Conservation (phyloP, 2,113 vertebrate genomes). For the Oncorhynchus keta region DNA sequence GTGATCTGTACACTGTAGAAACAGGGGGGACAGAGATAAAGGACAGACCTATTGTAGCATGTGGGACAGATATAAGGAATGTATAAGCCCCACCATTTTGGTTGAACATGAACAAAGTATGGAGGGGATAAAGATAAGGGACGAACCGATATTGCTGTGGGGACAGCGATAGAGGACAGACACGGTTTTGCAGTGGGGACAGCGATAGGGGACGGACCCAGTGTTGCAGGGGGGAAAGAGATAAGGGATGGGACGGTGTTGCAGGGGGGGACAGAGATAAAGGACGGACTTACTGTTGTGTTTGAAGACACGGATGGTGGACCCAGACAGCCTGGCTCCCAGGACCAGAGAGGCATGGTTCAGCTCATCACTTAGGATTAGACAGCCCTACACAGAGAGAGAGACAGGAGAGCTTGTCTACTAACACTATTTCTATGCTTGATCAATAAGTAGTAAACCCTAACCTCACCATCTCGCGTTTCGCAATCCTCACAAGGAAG, state of each 20-base stretch:
- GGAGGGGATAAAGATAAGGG: too few species aligned
- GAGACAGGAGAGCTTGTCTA: neutral
- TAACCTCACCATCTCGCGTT: too few species aligned
- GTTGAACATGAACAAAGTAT: too few species aligned
- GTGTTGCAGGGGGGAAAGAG: neutral
- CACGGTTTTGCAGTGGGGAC: neutral
- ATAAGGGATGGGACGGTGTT: neutral
- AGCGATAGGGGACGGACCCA: neutral
- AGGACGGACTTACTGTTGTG: slow-evolving; percentile 83
- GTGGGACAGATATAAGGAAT: neutral
- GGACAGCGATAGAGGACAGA: too few species aligned
- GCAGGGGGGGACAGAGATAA: neutral
- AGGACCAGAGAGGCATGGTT: slow-evolving; percentile 86
- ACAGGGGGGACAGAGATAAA: neutral
- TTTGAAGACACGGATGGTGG: slow-evolving; percentile 88
- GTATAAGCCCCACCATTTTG: too few species aligned
- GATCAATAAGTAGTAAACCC: too few species aligned
- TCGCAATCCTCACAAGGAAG: neutral
- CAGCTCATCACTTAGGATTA: slow-evolving; percentile 87
- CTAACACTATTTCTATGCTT: neutral
- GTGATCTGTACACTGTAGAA: neutral
- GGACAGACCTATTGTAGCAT: neutral
- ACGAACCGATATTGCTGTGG: too few species aligned
- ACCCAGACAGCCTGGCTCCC: slow-evolving; percentile 84
- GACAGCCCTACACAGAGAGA: slow-evolving; percentile 75